Percentiles rank a stretch among this genome's conserved stretches.
Evolutionary conservation across 2,888 invertebrate species (phyloP).

Genomic region (Clunio marinus): DNA sequence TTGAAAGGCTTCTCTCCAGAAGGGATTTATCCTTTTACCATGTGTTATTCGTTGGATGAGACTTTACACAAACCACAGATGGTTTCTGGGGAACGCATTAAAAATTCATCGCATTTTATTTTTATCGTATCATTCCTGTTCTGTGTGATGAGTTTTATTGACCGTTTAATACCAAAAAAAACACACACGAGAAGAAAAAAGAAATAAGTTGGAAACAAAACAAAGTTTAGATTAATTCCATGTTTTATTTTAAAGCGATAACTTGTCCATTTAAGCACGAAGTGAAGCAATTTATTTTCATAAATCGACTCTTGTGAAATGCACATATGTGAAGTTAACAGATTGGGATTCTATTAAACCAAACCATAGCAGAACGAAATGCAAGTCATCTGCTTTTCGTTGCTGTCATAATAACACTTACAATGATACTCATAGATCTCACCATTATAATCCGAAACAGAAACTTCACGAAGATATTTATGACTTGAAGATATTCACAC

Average conservation of each 20-base stretch:
- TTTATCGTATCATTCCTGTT: slow-evolving; percentile 7
- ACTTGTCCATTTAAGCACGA: slow-evolving; percentile 33
- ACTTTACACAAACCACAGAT: slow-evolving; percentile 25
- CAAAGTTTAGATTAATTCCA: slow-evolving; percentile 1
- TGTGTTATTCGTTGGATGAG: slow-evolving; percentile 11
- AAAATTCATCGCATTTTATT: slow-evolving; percentile 33
- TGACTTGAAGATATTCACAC: too few species aligned
- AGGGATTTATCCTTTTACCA: slow-evolving; percentile 7
- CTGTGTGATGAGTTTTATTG: slow-evolving; percentile 2
- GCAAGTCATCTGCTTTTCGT: slow-evolving; percentile 37
- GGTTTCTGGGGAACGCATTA: slow-evolving; percentile 27
- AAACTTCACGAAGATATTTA: too few species aligned
- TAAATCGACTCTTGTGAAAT: slow-evolving; percentile 5
- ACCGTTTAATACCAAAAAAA: neutral
- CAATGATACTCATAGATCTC: too few species aligned
- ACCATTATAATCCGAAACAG: too few species aligned
- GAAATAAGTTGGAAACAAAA: neutral
- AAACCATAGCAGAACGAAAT: neutral
- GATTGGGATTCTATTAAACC: neutral
- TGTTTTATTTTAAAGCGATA: slow-evolving; percentile 35
- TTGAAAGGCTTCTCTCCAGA: slow-evolving; percentile 1
- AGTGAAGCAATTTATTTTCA: slow-evolving; percentile 33
- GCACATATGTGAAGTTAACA: slow-evolving; percentile 23
- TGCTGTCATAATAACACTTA: slow-evolving; percentile 8
- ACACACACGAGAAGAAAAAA: neutral